Evolutionary conservation across 1,140 invertebrate genomes (phyloP).

Genomic region (Trichomalopsis sarcophagae): DNA sequence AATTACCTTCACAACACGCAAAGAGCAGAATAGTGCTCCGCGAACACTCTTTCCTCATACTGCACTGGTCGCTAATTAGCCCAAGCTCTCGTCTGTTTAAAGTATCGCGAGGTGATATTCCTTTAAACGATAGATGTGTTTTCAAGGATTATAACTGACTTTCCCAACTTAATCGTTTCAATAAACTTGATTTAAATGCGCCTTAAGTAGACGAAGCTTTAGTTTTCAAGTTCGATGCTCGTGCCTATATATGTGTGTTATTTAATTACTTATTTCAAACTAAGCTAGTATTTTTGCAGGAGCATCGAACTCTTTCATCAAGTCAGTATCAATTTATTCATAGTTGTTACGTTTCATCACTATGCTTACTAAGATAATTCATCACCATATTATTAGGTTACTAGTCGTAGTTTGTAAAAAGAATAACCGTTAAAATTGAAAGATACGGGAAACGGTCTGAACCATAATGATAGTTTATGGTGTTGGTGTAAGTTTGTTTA

Average conservation of each 20-base stretch:
- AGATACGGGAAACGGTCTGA: background rate
- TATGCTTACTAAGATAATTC: background rate
- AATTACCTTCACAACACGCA: background rate
- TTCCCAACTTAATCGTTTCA: background rate
- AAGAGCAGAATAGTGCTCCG: background rate
- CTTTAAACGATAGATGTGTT: background rate
- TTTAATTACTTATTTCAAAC: no score
- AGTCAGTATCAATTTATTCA: background rate
- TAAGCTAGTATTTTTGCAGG: background rate
- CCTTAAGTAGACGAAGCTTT: background rate
- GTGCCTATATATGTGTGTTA: background rate
- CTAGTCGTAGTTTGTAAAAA: background rate
- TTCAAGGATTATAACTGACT: background rate
- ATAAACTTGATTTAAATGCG: background rate
- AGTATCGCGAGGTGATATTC: background rate
- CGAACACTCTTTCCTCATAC: background rate
- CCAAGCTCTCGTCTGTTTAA: background rate
- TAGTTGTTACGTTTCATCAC: background rate
- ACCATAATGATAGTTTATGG: background rate
- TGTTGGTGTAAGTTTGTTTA: background rate
- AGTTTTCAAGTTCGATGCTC: background rate
- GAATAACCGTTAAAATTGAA: background rate
- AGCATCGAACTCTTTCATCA: background rate
- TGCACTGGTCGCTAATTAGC: background rate
- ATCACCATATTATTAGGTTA: background rate